Evolutionary conservation across 2,113 vertebrate species (phyloP), one percentile per base, ranked within the genome.

Genomic region (Festucalex cinctus): DNA sequence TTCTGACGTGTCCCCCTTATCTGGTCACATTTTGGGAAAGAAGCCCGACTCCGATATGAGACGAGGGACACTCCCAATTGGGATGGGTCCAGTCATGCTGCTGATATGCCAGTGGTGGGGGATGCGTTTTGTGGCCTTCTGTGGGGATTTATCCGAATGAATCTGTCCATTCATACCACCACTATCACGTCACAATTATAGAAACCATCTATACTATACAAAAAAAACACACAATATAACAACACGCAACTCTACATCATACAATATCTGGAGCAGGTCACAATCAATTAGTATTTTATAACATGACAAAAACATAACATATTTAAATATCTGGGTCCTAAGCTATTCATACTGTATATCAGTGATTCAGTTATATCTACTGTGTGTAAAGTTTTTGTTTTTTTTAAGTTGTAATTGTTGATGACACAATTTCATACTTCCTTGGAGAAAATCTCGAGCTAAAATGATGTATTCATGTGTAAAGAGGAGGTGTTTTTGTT

Each of bases 21-120:
- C 67, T 93, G 65, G 85, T 86, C 75, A 90, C 86, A 2, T 76
- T 88, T 36, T 92, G 90, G 90, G 63, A 85, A 61, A 85, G 78
- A 39, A 59, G 54, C 66, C 66, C 69, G 44, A 85, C 68, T 49
- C 66, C 68, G 48, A 56, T 68, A 41, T 80, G 67, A 37, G 70
- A 68, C 10, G 74, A 70, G 65, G 73, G 77, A 22, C 70, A 36
- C 0, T 39, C 78, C 74, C 81, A 73, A 77, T 82, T 9, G 26
- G 51, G 24, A 24, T 56, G 8, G 36, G 24, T 37, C 35, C 20
- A 54, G 39, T 26, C 36, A 51, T 51, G 56, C 12, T 20, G 14
- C 49, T n/a, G 35, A 54, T 20, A 26, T 60, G 54, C 43, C 28
- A 35, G 7, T n/a, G 32, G 46, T 51, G 35, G 35, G 19, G 5